These are phyloP conservation scores for Mirza zaza DNA, from an alignment of 2,113 vertebrate genomes.

Conservation along the genomic window DNA sequence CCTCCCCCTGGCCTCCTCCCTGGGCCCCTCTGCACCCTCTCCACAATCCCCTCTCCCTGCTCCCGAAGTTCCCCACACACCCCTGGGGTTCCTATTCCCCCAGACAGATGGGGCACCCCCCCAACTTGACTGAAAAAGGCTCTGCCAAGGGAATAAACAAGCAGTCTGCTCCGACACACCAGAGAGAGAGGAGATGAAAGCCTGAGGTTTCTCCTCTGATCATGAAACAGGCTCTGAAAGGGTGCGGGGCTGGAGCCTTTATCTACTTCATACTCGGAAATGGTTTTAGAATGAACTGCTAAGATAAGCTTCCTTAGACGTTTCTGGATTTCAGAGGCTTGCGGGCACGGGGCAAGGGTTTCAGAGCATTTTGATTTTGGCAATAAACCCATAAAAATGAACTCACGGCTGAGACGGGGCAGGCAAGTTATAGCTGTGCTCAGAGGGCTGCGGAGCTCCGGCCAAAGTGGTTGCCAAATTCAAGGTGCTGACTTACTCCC, in stretches of 20 bases:
- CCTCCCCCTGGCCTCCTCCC: background rate
- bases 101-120: background rate
- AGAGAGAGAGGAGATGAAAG: constrained; percentile 63
- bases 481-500: background rate
- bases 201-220: constrained; percentile 75
- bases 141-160: constrained; percentile 68
- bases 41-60: accelerated
- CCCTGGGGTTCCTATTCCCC: background rate
- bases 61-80: background rate
- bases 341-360: background rate
- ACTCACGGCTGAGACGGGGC: background rate
- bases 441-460: background rate
- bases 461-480: background rate
- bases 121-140: background rate
- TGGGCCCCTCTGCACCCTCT: background rate
- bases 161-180: constrained; percentile 27
- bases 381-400: background rate
- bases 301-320: constrained; percentile 83
- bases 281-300: constrained; percentile 89
- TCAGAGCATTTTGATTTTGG: constrained; percentile 2
- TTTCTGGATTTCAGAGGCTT: background rate
- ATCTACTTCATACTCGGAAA: constrained; percentile 85
- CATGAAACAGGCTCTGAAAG: constrained; percentile 78
- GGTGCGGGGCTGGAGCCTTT: constrained; percentile 75
- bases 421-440: background rate